Base-by-base conservation (phyloP, 2,888 invertebrate species). In the Cryptus armator region DNA sequence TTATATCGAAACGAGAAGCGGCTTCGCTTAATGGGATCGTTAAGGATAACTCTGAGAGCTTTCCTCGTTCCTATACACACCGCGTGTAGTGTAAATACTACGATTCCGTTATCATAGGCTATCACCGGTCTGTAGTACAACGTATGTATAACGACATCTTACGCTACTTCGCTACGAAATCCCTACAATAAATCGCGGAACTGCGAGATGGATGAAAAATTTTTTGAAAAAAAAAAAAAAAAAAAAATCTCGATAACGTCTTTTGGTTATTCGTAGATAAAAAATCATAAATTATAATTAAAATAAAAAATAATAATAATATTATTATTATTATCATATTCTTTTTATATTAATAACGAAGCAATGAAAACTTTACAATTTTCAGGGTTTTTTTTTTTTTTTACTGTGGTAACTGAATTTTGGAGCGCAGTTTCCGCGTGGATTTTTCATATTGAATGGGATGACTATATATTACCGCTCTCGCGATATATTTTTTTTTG, bases 11-110 rank as follows among this genome's bases (percentile, higher is more conserved):
- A 32, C 12, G 12, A 76, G 53, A 64, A 37, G 51, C 76, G 24
- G 76, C 66, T 66, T 51, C 66, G 43, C 24, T 51, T 76, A 64
- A 66, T 76, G 76, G 64, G 51, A 66, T 76, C 76, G 76, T 76
- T 76, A 76, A 43, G 66, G 66, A n/a, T 51, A 48, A 64, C 75
- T 64, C 12, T 32, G 75, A 62, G 29, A 46, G 64, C 48, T 44
- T n/a, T 24, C 12, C 32, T 29, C 32, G 48, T 66, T 46, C 10
- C 37, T 53, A 6, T 24, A 48, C 29, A 53, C 48, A 43, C 4
- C 56, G 24, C 53, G 24, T n/a, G 14, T 14, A 51, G 29, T 16
- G 53, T 37, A 66, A 66, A 76, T 66, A 66, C 64, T 43, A 51
- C n/a, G 19, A 48, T 32, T 70, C 51, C 7, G 71, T 43, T 43